phyloP scores from a whole-genome alignment of 2,113 vertebrate species.

The Thermophis baileyi region DNA sequence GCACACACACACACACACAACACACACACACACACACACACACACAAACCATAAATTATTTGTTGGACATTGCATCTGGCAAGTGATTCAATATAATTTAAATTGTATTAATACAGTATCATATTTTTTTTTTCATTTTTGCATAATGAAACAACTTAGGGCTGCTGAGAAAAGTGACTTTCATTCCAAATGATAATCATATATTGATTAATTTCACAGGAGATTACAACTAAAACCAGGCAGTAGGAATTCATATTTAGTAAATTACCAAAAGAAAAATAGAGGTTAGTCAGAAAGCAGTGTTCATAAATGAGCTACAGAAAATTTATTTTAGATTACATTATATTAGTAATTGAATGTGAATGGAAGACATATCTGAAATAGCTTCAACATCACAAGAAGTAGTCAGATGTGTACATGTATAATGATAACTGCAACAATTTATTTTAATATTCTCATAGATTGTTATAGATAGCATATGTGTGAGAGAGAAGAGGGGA shows the following conservation, averaged over 20 bases:
- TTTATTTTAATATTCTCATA: not conserved
- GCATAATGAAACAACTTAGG: slow-evolving; percentile 27
- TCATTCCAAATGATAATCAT: slow-evolving; percentile 37
- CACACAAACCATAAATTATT: not conserved
- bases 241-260: slow-evolving; percentile 12
- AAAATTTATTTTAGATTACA: not conserved
- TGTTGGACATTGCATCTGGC: not conserved
- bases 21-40: too few species aligned
- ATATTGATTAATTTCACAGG: slow-evolving; percentile 48
- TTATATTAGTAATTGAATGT: not conserved
- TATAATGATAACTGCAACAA: not conserved
- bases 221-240: slow-evolving; percentile 45
- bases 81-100: slow-evolving; percentile 23
- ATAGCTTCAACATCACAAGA: not conserved
- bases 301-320: not conserved
- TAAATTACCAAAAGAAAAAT: slow-evolving; percentile 19
- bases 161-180: slow-evolving; percentile 20
- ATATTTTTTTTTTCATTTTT: slow-evolving; percentile 30
- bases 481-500: not conserved
- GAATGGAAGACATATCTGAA: not conserved
- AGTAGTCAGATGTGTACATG: not conserved
- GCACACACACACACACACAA: too few species aligned
- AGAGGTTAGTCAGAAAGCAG: slow-evolving; percentile 17
- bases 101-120: slow-evolving; percentile 21
- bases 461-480: not conserved